Percentiles rank a stretch among this genome's conserved stretches.
These are phyloP conservation scores for Ephialtes manifestator DNA, from an alignment of 2,888 invertebrate species.

Conservation along the genomic window DNA sequence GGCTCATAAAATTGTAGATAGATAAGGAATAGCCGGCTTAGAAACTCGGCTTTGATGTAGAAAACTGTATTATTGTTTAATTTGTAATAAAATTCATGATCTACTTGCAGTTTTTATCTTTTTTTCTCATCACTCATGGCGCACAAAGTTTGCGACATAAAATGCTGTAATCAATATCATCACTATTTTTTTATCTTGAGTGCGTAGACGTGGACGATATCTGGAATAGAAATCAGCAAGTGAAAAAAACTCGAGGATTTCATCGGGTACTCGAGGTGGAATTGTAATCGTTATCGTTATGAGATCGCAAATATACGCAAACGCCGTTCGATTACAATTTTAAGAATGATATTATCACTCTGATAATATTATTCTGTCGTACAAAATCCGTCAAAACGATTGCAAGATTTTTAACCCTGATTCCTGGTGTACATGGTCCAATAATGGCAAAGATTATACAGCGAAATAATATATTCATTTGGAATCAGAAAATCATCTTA, in stretches of 20 bases:
- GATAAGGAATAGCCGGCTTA: no score
- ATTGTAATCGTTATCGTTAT: slow-evolving; percentile 11
- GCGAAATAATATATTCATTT: not conserved
- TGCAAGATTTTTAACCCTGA: not conserved
- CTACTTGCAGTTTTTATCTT: not conserved
- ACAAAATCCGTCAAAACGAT: not conserved
- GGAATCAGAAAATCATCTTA: no score
- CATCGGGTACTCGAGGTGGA: not conserved
- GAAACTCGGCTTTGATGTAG: not conserved
- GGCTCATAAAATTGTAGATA: no score
- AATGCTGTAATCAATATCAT: not conserved
- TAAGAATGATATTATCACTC: slow-evolving; percentile 38
- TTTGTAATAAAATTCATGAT: not conserved
- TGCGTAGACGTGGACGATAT: not conserved
- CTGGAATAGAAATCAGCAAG: not conserved
- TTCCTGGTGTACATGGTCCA: not conserved
- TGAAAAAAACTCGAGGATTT: not conserved
- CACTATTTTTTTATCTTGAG: not conserved
- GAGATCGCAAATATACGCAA: not conserved
- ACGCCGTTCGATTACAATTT: slow-evolving; percentile 29
- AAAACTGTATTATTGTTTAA: not conserved
- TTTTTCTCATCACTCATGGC: not conserved
- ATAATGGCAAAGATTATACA: not conserved
- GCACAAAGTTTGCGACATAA: not conserved
- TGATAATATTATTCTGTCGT: not conserved